These are phyloP conservation scores for Saimiri boliviensis DNA, from an alignment of 2,113 vertebrate species.

Conservation along the genomic window DNA sequence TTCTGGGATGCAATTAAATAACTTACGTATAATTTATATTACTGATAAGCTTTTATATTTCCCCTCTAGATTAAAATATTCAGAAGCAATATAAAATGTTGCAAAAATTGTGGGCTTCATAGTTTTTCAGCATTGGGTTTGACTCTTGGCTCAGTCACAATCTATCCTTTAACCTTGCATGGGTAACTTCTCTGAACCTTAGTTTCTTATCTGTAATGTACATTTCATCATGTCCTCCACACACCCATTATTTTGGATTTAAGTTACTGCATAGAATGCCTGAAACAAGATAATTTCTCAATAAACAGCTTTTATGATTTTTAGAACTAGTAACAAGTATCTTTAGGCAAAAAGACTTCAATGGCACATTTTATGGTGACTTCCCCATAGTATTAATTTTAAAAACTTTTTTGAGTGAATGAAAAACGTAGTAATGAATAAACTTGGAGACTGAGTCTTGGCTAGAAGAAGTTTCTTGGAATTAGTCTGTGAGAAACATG, in stretches of 20 bases:
- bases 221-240: background rate
- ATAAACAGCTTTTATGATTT: background rate
- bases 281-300: background rate
- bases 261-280: background rate
- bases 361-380: background rate
- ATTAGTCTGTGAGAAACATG: background rate
- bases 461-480: background rate
- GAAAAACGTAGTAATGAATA: background rate
- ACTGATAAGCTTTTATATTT: background rate
- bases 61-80: background rate
- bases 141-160: background rate
- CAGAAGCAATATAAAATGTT: background rate
- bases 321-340: background rate
- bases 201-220: background rate
- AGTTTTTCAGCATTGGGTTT: background rate
- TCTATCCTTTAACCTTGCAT: background rate
- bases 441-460: background rate
- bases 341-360: background rate
- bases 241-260: background rate
- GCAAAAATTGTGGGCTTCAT: background rate
- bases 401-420: background rate
- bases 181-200: background rate
- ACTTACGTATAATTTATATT: background rate
- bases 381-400: background rate
- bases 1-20: background rate